Base-by-base conservation (phyloP, 1,140 invertebrate species). In the Sarcophaga bullata region DNA sequence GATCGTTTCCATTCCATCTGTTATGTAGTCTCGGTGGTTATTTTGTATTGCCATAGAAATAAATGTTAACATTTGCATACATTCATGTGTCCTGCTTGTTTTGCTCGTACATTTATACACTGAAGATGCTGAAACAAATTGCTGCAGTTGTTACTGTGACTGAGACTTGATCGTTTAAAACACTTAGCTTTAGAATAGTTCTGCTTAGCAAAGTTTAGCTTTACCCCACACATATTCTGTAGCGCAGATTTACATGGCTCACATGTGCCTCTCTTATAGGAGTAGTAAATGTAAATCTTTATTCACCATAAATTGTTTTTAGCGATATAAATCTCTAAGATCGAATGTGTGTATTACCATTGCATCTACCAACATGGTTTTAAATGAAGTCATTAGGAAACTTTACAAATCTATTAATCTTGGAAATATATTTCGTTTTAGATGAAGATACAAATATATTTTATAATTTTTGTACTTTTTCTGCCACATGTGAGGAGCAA, bases 331-430 rank as follows among this genome's bases (percentile, higher is more conserved):
- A 78, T 78, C 75, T 78, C 75, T 78, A 78, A 78, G 75, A 78
- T 78, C 75, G 75, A 78, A 78, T 78, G 75, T 78, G 17, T 68
- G n/a, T 7, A 19, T n/a, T n/a, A 9, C 46, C n/a, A 48, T 48
- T 8, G 46, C 47, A 76, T 76, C 46, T 48, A n/a, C 73, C 73
- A 49, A 50, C 49, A 78, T 50, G 49, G 25, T 78, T 78, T 50
- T 78, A 78, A 78, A 78, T 78, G 75, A 78, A 78, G 75, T 78
- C 75, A 78, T 78, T 78, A 78, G 75, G 75, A 78, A 50, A 78
- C 49, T 78, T 78, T 78, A 78, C 75, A 78, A 78, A 78, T 78
- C 75, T 78, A 78, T 78, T 78, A 78, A 78, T 78, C 75, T 78
- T 78, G 8, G 9, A 78, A 78, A 68, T 25, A 68, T 68, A 68